A percentile compares a stretch with the other conserved stretches of the same genome.
phyloP scores from a whole-genome alignment of 2,113 vertebrate species.

The Cyprinodon brontotheroides region DNA sequence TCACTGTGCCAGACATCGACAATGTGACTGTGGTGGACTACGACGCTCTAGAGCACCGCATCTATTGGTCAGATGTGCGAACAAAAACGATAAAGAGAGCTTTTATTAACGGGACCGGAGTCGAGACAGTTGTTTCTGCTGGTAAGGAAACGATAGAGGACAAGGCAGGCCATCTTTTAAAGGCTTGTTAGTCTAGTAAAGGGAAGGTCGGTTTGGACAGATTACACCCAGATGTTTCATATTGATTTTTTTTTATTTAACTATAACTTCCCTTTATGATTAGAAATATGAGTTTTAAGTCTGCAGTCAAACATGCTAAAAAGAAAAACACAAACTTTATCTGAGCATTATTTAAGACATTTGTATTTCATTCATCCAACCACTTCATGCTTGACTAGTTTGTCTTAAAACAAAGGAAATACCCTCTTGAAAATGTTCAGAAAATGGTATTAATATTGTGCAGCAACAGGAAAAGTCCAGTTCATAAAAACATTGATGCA shows the following conservation, averaged over 20 bases:
- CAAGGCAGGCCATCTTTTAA: neutral
- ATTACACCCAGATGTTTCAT: neutral
- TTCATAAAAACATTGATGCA: no score
- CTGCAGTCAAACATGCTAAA: neutral
- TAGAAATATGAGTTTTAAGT: neutral
- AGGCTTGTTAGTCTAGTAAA: neutral
- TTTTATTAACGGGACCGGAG: constrained; percentile 96
- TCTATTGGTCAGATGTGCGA: constrained; percentile 97
- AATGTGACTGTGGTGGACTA: constrained; percentile 97
- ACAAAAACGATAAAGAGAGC: constrained; percentile 97
- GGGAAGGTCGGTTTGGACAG: neutral
- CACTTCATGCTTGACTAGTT: no score
- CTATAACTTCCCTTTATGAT: no score
- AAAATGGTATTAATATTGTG: no score
- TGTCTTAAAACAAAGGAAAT: no score
- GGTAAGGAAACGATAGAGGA: constrained; percentile 53
- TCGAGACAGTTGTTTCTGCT: constrained; percentile 88
- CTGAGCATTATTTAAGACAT: no score
- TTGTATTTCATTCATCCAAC: no score
- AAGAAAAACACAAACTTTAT: no score
- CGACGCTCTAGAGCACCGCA: constrained; percentile 90
- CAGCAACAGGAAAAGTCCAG: no score
- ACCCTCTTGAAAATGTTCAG: no score
- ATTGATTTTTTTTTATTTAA: neutral
- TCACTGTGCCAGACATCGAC: constrained; percentile 97